Percentiles rank a stretch among this genome's conserved stretches.
Evolutionary conservation across 2,113 vertebrate species (phyloP).

Genomic region (Piprites chloris): DNA sequence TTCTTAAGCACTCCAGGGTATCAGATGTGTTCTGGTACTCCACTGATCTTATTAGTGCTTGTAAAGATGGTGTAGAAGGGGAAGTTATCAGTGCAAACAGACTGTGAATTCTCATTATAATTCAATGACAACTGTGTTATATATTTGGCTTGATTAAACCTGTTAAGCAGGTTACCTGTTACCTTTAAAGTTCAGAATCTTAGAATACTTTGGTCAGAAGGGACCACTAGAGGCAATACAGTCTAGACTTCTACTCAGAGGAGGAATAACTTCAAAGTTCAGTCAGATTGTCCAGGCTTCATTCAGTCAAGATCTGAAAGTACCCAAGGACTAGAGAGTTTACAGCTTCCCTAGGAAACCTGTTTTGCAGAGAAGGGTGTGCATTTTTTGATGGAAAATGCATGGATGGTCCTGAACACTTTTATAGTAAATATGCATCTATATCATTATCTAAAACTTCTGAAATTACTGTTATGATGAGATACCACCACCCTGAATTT

Average conservation of each 20-base stretch:
- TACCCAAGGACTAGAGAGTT: neutral
- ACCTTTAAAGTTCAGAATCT: neutral
- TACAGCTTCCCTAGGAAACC: neutral
- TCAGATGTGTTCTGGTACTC: neutral
- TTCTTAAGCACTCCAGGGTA: neutral
- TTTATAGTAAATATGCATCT: neutral
- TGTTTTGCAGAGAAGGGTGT: neutral
- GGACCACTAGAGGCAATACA: neutral
- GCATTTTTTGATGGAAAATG: neutral
- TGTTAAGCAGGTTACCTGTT: no score
- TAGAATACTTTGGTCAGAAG: neutral
- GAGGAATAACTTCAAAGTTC: neutral
- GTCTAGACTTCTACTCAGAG: neutral
- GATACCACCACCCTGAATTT: neutral
- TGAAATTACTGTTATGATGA: neutral
- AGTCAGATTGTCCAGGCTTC: neutral
- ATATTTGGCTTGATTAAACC: neutral
- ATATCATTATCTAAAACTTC: neutral
- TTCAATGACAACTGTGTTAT: neutral
- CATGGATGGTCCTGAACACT: neutral
- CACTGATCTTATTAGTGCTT: neutral
- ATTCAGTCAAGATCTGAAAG: neutral
- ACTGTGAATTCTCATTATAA: neutral
- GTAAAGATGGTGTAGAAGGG: neutral
- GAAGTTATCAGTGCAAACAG: neutral